Evolutionary conservation across 2,797 vertebrate species (phyloP).

Genomic region (Sarcophilus harrisii): DNA sequence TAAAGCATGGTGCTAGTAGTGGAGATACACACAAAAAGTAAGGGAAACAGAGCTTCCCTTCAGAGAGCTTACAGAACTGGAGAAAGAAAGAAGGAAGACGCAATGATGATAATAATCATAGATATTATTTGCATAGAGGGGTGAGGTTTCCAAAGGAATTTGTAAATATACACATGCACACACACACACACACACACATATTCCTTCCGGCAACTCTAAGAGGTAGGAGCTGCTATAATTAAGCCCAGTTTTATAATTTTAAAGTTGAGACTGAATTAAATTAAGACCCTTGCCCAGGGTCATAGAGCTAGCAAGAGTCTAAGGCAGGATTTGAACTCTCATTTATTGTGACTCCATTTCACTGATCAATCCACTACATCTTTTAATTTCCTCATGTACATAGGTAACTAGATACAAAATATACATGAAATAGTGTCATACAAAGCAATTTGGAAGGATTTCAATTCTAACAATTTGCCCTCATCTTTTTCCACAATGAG

Average conservation of each 20-base stretch:
- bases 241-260: not conserved
- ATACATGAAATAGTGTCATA: too few species aligned
- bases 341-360: not conserved
- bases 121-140: not conserved
- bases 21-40: not conserved
- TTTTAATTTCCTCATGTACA: not conserved
- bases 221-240: not conserved
- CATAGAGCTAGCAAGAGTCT: not conserved
- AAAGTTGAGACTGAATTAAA: not conserved
- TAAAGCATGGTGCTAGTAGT: not conserved
- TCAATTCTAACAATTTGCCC: not conserved
- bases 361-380: not conserved
- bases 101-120: not conserved
- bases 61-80: not conserved
- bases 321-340: not conserved
- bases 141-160: not conserved
- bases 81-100: not conserved
- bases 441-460: too few species aligned
- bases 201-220: not conserved
- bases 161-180: too few species aligned
- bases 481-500: not conserved
- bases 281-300: not conserved
- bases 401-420: not conserved
- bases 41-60: not conserved
- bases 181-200: too few species aligned